These are phyloP conservation scores for Chaenogobius annularis DNA, from an alignment of 2,113 vertebrate genomes.

Conservation along the genomic window DNA sequence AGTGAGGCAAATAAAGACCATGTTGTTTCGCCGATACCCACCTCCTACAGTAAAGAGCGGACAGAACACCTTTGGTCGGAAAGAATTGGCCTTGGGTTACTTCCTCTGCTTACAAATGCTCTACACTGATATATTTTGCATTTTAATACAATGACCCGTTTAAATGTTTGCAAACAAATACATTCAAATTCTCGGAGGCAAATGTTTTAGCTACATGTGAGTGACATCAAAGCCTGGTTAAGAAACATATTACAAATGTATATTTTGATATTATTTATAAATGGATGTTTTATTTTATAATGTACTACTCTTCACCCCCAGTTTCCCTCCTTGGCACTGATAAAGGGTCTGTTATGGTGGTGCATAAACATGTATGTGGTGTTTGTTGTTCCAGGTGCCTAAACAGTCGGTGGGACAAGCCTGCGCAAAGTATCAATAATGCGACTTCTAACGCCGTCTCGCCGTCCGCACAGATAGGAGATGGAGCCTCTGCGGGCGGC, in stretches of 20 bases:
- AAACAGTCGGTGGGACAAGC: constrained; percentile 77
- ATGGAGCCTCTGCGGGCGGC: constrained; percentile 72
- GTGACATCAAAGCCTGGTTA: no score
- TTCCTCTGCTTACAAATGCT: constrained; percentile 68
- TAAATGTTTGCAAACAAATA: no score
- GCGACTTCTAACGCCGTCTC: constrained; percentile 22
- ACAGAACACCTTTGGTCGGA: constrained; percentile 62
- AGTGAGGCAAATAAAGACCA: constrained; percentile 68
- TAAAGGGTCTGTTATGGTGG: not conserved
- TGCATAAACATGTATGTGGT: not conserved
- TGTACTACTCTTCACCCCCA: no score
- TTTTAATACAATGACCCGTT: not conserved
- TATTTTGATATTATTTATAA: no score
- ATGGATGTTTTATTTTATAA: no score
- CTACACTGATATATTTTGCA: not conserved
- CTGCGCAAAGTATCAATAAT: constrained; percentile 57
- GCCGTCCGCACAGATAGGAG: constrained; percentile 17
- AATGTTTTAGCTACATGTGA: no score
- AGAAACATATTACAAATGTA: no score
- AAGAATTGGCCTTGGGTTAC: constrained; percentile 55
- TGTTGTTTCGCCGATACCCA: constrained; percentile 73
- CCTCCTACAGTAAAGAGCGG: constrained; percentile 76
- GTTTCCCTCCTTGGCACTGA: no score
- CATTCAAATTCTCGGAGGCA: no score
- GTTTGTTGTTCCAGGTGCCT: constrained; percentile 63